Evolutionary conservation across 2,888 invertebrate genomes (phyloP), one percentile per base, ranked within the genome.

Genomic region (Ashinkailepas kermadecensis): DNA sequence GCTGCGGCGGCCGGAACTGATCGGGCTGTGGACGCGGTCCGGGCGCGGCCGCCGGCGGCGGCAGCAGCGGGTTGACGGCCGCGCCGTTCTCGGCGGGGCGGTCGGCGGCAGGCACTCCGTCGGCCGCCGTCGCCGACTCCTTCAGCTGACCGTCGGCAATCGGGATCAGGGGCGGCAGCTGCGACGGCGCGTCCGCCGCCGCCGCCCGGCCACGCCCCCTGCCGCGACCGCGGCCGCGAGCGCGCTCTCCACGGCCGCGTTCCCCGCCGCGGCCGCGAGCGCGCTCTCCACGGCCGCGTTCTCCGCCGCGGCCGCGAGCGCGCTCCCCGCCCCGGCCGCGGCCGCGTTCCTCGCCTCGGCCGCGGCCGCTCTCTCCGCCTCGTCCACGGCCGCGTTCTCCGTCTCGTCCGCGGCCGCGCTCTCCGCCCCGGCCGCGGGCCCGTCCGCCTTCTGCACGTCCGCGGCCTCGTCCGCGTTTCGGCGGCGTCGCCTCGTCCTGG

Each of bases 91-190:
- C 12, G 59, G 12, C 70, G 13, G 70, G 7, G 39, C 70, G 25
- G 70, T 13, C 13, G 65, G 13, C 54, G 6, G 74, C 74, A 15
- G 23, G 6, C 39, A 54, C 74, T 13, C 8, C 74, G 74, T 54
- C 54, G 39, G 39, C 23, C 18, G 23, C 74, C 54, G 13, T 0
- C 12, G 54, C 54, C 54, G 13, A 10, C 0, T 39, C 74, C 21
- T 54, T 39, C 74, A 54, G 1, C 54, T 59, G 59, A 59, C 39
- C 39, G 39, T 11, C 67, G 25, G 13, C 25, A 12, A 67, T 25
- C 25, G 67, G 67, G 25, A 67, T 67, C 25, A 67, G 67, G 25
- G 13, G 67, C 56, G 57, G 79, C 79, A 57, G 23, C 79, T n/a
- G 54, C 39, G 58, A 7, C 56, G 23, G n/a, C 78, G 39, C 78